A percentile compares a stretch with the other conserved stretches of the same genome.
phyloP scores from a whole-genome alignment of 2,113 vertebrate species.

The Leucoraja erinaceus region DNA sequence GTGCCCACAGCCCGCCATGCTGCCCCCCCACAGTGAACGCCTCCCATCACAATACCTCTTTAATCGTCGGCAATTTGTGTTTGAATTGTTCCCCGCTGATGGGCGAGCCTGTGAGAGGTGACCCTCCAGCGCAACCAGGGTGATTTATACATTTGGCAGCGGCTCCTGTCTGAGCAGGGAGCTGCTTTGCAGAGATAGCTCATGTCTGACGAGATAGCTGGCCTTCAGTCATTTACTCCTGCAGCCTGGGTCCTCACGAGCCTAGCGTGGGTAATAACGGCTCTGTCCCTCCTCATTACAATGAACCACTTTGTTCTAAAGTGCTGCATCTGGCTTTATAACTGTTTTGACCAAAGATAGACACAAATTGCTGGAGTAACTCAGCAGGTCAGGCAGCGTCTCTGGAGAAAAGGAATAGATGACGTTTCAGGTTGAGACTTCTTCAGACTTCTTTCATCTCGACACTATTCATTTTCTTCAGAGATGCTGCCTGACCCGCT shows the following conservation, averaged over 20 bases:
- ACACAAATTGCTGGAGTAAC: too few relatives aligned
- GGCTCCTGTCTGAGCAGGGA: not conserved
- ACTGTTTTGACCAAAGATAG: not conserved
- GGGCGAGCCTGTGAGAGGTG: not conserved
- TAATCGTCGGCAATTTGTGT: not conserved
- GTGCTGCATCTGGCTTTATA: not conserved
- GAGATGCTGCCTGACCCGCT: too few relatives aligned
- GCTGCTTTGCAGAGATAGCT: not conserved
- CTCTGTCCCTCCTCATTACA: not conserved
- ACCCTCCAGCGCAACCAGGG: not conserved
- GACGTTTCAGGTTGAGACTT: too few relatives aligned
- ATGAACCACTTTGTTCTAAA: not conserved
- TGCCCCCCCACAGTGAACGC: not conserved
- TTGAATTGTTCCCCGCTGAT: not conserved
- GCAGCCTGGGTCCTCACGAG: not conserved
- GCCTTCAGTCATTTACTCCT: not conserved
- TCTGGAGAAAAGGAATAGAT: too few relatives aligned
- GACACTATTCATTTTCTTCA: too few relatives aligned
- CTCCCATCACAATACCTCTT: not conserved
- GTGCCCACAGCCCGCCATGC: too few relatives aligned
- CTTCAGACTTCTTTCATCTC: too few relatives aligned
- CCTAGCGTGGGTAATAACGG: not conserved
- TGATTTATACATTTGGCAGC: slow-evolving; percentile 15
- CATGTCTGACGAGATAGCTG: not conserved
- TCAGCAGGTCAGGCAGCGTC: too few relatives aligned